A percentile compares a stretch with the other conserved stretches of the same genome.
Conservation (phyloP, 2,797 vertebrate genomes). For the Telmatherina bonti region DNA sequence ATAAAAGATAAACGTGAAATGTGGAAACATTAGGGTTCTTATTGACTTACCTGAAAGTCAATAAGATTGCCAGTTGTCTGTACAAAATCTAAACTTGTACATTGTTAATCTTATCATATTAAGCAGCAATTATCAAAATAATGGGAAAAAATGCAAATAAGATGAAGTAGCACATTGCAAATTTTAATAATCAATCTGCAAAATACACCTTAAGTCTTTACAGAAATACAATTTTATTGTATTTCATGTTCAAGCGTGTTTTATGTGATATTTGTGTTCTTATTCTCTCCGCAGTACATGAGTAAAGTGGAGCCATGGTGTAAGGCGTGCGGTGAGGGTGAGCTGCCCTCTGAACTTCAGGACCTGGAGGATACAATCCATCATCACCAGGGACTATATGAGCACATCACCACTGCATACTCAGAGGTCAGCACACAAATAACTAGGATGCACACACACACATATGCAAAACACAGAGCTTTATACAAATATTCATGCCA, state of each 20-base stretch:
- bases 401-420: constrained; percentile 95
- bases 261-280: constrained; percentile 10
- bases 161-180: not conserved
- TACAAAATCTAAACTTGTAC: no score
- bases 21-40: not conserved
- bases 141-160: no score
- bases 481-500: constrained; percentile 5
- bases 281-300: constrained; percentile 88
- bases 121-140: no score
- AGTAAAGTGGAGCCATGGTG: constrained; percentile 98
- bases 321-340: constrained; percentile 96
- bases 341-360: constrained; percentile 96
- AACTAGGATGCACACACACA: not conserved
- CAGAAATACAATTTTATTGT: not conserved
- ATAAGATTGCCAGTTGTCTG: no score
- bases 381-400: constrained; percentile 97
- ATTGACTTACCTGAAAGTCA: constrained; percentile 10
- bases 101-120: no score
- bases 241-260: not conserved
- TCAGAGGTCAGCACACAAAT: constrained; percentile 86
- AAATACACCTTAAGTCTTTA: not conserved
- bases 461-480: constrained; percentile 14
- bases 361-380: constrained; percentile 98
- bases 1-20: not conserved
- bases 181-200: not conserved